Evolutionary conservation across 2,888 invertebrate species (phyloP).

Genomic region (Hemaris fuciformis): DNA sequence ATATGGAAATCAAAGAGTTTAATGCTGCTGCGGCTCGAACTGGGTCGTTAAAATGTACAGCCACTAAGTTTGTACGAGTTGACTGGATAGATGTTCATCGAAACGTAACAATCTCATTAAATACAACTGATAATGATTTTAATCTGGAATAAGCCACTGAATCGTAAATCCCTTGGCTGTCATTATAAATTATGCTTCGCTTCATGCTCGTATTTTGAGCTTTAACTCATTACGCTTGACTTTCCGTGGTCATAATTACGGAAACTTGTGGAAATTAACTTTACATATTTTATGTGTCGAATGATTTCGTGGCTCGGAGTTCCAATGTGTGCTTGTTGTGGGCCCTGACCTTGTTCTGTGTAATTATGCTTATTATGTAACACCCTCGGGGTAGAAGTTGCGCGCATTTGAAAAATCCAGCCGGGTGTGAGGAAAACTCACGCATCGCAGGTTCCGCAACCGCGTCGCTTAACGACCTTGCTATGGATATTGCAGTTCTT

Average conservation of each 20-base stretch:
- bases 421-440: neutral
- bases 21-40: neutral
- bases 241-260: slow-evolving; percentile 21
- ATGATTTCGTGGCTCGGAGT: neutral
- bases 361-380: neutral
- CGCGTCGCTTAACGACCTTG: no score
- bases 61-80: neutral
- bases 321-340: neutral
- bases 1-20: neutral
- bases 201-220: neutral
- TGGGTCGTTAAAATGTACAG: neutral
- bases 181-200: neutral
- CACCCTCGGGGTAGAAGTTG: neutral
- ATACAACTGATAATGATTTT: slow-evolving; percentile 13
- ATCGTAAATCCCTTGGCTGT: neutral
- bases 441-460: neutral
- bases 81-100: neutral
- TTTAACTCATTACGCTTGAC: slow-evolving; percentile 13
- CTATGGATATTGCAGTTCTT: no score
- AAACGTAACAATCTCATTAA: slow-evolving; percentile 7
- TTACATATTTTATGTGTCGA: slow-evolving; percentile 27
- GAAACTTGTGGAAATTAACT: slow-evolving; percentile 23
- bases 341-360: neutral
- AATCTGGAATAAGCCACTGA: neutral
- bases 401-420: neutral